phyloP scores from a whole-genome alignment of 2,113 vertebrate species.

The Plecotus auritus region DNA sequence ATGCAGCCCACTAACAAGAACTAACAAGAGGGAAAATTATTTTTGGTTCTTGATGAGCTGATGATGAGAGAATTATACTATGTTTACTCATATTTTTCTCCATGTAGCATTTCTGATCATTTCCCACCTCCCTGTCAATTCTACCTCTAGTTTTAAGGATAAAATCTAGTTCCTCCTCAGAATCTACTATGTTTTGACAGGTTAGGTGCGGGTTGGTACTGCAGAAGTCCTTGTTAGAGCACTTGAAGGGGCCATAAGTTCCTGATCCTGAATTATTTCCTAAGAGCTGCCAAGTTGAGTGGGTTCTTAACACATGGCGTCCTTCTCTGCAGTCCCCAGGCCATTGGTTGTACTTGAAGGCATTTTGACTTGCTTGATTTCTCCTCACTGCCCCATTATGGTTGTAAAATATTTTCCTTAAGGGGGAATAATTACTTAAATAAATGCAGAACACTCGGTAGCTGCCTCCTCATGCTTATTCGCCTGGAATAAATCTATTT shows the following conservation, averaged over 20 bases:
- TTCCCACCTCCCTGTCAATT: neutral
- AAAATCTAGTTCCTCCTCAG: neutral
- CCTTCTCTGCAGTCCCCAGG: neutral
- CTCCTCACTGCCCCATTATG: neutral
- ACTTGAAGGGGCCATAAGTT: neutral
- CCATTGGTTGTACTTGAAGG: neutral
- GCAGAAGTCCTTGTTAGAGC: neutral
- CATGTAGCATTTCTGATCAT: neutral
- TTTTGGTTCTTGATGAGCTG: neutral
- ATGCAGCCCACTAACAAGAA: neutral
- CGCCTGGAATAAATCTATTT: neutral
- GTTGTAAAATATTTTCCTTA: neutral
- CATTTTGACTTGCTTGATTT: neutral
- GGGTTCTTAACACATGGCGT: neutral
- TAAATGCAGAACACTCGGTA: neutral
- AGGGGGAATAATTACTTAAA: neutral
- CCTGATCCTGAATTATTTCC: neutral
- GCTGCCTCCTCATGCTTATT: neutral
- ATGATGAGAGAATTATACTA: neutral
- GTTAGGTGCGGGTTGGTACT: no score
- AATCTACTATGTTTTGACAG: neutral
- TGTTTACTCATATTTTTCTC: neutral
- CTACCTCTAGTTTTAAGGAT: neutral
- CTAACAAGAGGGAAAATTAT: neutral
- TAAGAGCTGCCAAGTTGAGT: neutral